phyloP scores from a whole-genome alignment of 2,113 vertebrate genomes.

The Emydocephalus ijimae region DNA sequence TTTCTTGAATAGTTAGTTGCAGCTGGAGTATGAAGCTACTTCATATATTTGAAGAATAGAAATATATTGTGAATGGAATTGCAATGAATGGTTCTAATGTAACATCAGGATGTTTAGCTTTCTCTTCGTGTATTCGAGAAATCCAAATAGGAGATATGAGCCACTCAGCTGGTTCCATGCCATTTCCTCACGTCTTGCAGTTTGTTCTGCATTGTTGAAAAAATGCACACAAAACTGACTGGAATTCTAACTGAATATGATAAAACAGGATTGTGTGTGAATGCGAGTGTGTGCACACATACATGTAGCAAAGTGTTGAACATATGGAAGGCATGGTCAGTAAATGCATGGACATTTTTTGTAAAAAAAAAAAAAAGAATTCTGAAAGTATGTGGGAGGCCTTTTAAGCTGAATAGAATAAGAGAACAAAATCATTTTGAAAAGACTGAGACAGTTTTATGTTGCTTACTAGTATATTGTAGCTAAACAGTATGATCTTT shows the following conservation, averaged over 20 bases:
- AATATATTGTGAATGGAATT: neutral
- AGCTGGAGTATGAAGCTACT: neutral
- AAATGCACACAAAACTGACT: neutral
- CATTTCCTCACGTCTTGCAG: neutral
- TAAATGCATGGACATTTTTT: neutral
- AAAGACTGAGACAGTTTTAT: conserved; percentile 49
- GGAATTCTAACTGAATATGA: neutral
- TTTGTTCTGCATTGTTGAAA: neutral
- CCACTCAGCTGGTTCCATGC: neutral
- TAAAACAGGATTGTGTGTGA: neutral
- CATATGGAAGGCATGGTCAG: neutral
- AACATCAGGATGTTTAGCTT: neutral
- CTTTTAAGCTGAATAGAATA: neutral
- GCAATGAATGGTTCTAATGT: neutral
- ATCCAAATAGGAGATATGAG: neutral
- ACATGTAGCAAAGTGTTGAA: too few relatives aligned
- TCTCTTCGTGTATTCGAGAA: neutral
- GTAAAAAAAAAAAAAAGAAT: neutral
- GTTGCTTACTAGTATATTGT: conserved; percentile 54
- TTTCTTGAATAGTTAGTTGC: neutral
- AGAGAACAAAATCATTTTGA: neutral
- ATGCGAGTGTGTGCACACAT: neutral
- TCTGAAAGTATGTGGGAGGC: neutral
- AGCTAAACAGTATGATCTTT: conserved; percentile 59
- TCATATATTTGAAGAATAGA: neutral